Evolutionary conservation across 2,888 invertebrate species (phyloP), one percentile per base, ranked within the genome.

Genomic region (Gymnoscelis rufifasciata): DNA sequence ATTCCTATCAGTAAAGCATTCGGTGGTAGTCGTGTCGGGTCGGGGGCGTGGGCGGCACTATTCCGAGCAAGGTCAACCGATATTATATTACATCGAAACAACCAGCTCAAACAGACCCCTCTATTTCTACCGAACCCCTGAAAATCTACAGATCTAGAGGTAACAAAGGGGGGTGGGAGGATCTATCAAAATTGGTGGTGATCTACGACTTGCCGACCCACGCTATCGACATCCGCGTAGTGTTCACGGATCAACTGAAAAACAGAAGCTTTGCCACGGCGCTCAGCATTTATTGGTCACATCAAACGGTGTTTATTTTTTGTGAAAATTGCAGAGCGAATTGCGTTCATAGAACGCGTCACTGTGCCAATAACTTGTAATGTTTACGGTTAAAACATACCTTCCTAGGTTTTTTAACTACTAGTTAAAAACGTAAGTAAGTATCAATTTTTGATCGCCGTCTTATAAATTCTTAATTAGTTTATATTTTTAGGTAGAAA

Each of bases 1-100:
- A 66, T 58, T 58, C 47, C 60, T 47, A 57, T 57, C 57, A 56
- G 60, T 56, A 52, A 54, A 62, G 58, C 57, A 41, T 60, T 56
- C 57, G 47, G 54, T 58, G 62, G 54, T 63, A 19, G 60, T 63
- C 66, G 57, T 62, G 64, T 70, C 68, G 19, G 19, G 74, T 71
- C 71, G 60, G 31, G 4, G 50, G 26, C 39, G 87, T 87, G 71
- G 87, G 86, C 82, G 83, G 74, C 68, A 74, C 86, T 88, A 88
- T 88, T 88, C 82, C 70, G 63, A 76, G 84, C 87, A 86, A 87
- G 87, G 87, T 79, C 83, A 73, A 48, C 60, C 73, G 76, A 86
- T 84, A 87, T 87, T 84, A 81, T 83, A 76, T 86, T 87, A 80
- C 87, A 83, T 63, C 66, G 61, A 57, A 52, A 56, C 59, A 57